Conservation (phyloP, 2,113 vertebrate species). For the Ammodramus savannarum region DNA sequence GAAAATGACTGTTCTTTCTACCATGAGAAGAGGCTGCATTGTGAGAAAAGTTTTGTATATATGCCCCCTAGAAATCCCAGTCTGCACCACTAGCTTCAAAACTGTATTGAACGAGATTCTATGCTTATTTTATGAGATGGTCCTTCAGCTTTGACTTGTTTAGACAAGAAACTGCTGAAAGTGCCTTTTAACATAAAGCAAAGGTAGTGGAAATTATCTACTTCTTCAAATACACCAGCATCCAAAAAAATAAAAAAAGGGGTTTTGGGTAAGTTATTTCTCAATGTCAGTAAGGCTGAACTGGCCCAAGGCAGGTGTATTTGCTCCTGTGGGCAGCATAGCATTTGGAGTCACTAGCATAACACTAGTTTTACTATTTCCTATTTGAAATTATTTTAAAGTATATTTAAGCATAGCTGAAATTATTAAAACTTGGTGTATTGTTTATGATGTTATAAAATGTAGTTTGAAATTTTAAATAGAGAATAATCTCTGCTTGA, state of each 20-base stretch:
- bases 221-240: neutral
- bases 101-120: neutral
- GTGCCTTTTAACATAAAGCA: neutral
- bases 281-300: neutral
- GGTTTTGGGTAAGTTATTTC: neutral
- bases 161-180: neutral
- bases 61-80: neutral
- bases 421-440: neutral
- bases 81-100: neutral
- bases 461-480: neutral
- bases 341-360: neutral
- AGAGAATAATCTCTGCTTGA: neutral
- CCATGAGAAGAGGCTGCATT: neutral
- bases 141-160: neutral
- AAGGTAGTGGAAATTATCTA: neutral
- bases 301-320: neutral
- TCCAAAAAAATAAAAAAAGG: accelerated
- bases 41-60: neutral
- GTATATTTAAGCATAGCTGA: neutral
- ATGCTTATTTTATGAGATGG: neutral
- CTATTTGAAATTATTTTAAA: neutral
- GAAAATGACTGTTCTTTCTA: neutral
- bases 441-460: neutral
- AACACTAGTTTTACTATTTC: neutral
- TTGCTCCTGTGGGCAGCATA: neutral